Conservation (phyloP, 2,797 vertebrate genomes). For the Heliangelus exortis region DNA sequence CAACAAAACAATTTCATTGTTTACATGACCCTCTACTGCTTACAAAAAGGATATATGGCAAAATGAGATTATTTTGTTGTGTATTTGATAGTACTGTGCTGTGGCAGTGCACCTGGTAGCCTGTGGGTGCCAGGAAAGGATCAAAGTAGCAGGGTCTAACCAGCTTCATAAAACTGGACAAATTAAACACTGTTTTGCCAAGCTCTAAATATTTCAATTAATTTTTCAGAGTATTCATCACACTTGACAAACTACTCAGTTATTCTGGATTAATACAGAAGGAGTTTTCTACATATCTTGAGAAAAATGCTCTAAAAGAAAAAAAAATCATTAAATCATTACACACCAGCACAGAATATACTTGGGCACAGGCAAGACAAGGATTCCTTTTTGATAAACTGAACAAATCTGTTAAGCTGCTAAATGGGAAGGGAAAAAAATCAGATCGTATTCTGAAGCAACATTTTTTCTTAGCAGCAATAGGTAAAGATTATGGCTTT, state of each 20-base stretch:
- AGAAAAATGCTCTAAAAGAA: not conserved
- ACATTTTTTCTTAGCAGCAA: not conserved
- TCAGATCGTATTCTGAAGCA: not conserved
- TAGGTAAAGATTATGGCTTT: not conserved
- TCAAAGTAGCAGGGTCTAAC: not conserved
- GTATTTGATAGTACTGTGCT: not conserved
- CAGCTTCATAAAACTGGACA: not conserved
- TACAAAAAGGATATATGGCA: constrained; percentile 31
- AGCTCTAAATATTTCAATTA: not conserved
- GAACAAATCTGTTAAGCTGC: not conserved
- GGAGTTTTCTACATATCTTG: not conserved
- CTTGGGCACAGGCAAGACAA: not conserved
- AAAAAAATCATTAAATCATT: not conserved
- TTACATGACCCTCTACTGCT: not conserved
- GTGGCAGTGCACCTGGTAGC: not conserved
- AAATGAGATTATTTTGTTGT: constrained; percentile 24
- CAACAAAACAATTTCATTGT: not conserved
- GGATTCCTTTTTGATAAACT: not conserved
- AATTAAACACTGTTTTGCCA: not conserved
- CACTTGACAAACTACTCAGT: not conserved
- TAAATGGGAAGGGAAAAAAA: not conserved
- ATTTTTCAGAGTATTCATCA: not conserved
- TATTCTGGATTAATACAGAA: not conserved
- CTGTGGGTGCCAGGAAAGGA: constrained; percentile 25
- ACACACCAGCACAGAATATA: not conserved